Conservation (phyloP, 2,888 invertebrate species). For the Drosophila anomalata region DNA sequence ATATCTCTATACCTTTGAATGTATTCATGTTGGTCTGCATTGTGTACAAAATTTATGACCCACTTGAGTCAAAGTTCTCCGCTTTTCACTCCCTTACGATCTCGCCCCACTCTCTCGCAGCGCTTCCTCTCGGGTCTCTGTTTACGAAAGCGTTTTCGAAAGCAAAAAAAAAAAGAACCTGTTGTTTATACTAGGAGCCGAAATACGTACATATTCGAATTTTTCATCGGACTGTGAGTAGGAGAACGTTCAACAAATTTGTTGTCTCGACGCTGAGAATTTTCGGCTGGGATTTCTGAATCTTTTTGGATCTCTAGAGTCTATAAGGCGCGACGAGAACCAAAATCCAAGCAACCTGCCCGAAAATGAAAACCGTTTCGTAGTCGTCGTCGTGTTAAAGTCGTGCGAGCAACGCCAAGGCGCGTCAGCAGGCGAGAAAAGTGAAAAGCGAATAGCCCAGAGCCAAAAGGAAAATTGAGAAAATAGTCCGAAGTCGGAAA, state of each 20-base stretch:
- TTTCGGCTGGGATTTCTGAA: constrained; percentile 40
- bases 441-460: not conserved
- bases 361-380: constrained; percentile 59
- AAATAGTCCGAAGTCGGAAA: constrained; percentile 45
- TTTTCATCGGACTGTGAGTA: constrained; percentile 33
- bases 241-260: constrained; percentile 65
- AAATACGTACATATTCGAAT: constrained; percentile 39
- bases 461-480: constrained; percentile 40
- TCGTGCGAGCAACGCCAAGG: constrained; percentile 81
- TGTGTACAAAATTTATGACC: constrained; percentile 56
- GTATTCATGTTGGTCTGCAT: constrained; percentile 15
- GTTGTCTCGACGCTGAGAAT: constrained; percentile 68
- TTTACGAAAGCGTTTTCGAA: constrained; percentile 67
- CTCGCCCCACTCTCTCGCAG: constrained; percentile 3
- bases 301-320: constrained; percentile 20
- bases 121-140: constrained; percentile 53
- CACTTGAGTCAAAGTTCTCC: constrained; percentile 50
- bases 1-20: constrained; percentile 36
- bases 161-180: constrained; percentile 20
- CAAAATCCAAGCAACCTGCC: constrained; percentile 71
- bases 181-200: constrained; percentile 67
- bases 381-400: constrained; percentile 79
- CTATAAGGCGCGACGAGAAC: constrained; percentile 9
- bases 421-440: constrained; percentile 60
- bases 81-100: constrained; percentile 20